Evolutionary conservation across 2,797 vertebrate genomes (phyloP).

Genomic region (Sebastes elongatus): DNA sequence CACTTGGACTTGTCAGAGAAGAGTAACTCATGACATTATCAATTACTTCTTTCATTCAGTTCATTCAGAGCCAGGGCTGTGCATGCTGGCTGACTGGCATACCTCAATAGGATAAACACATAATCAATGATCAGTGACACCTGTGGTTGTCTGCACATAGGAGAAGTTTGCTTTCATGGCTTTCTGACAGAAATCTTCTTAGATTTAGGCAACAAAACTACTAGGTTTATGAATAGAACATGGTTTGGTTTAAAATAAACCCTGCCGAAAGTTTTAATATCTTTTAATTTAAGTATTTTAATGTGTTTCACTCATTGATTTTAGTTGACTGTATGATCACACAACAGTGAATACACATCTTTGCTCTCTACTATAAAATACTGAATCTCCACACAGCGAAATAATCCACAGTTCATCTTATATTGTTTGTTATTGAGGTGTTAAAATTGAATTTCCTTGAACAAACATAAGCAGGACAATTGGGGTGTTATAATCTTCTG

Average conservation of each 20-base stretch:
- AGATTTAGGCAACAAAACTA: too few relatives aligned
- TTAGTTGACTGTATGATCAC: background rate
- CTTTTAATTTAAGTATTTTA: too few relatives aligned
- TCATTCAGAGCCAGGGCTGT: background rate
- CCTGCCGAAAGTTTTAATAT: too few relatives aligned
- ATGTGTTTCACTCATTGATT: background rate
- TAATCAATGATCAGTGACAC: background rate
- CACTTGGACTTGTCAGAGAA: background rate
- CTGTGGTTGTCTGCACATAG: background rate
- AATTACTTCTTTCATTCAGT: background rate
- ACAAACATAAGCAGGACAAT: background rate
- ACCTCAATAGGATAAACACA: background rate
- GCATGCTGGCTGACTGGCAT: background rate
- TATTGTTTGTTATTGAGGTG: background rate
- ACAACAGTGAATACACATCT: background rate
- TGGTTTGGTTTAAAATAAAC: too few relatives aligned
- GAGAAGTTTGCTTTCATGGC: too few relatives aligned
- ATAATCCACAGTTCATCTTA: background rate
- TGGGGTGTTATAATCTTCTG: background rate
- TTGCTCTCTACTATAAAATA: background rate
- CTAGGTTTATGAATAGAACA: too few relatives aligned
- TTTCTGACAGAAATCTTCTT: too few relatives aligned
- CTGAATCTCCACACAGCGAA: background rate
- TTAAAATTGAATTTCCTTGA: background rate
- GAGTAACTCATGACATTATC: background rate